Conservation (phyloP, 2,113 vertebrate genomes). For the Zapus hudsonius region DNA sequence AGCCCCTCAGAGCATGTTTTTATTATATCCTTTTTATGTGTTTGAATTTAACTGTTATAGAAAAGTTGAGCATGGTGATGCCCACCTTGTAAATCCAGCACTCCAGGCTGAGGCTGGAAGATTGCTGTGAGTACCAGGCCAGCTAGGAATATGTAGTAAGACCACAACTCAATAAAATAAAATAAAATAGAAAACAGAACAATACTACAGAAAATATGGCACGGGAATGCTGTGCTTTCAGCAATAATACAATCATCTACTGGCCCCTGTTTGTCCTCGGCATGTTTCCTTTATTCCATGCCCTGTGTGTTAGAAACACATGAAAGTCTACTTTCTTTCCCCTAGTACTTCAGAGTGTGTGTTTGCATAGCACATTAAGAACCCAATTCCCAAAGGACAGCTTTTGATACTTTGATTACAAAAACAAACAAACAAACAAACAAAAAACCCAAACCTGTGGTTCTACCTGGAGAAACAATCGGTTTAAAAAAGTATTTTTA, state of each 20-base stretch:
- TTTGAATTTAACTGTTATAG: constrained; percentile 18
- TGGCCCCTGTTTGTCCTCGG: not conserved
- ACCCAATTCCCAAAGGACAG: not conserved
- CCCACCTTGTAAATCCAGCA: not conserved
- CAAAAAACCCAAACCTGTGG: too few relatives aligned
- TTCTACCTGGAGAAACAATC: not conserved
- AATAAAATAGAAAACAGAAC: not conserved
- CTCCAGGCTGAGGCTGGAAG: not conserved
- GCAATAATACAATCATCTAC: not conserved
- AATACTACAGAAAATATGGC: not conserved
- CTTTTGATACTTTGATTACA: too few relatives aligned
- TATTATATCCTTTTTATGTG: not conserved
- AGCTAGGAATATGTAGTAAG: not conserved
- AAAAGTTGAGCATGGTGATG: not conserved
- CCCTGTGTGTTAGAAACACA: not conserved
- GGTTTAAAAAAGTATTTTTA: not conserved
- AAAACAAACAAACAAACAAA: too few relatives aligned
- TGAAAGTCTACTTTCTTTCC: not conserved
- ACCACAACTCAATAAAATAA: not conserved
- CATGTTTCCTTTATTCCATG: not conserved
- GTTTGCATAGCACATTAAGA: constrained; percentile 41
- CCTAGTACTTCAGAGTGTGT: not conserved
- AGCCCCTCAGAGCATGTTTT: constrained; percentile 11
- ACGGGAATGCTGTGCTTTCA: not conserved
- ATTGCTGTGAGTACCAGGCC: not conserved